Conservation (phyloP, 1,140 invertebrate genomes). For the Polyergus mexicanus region DNA sequence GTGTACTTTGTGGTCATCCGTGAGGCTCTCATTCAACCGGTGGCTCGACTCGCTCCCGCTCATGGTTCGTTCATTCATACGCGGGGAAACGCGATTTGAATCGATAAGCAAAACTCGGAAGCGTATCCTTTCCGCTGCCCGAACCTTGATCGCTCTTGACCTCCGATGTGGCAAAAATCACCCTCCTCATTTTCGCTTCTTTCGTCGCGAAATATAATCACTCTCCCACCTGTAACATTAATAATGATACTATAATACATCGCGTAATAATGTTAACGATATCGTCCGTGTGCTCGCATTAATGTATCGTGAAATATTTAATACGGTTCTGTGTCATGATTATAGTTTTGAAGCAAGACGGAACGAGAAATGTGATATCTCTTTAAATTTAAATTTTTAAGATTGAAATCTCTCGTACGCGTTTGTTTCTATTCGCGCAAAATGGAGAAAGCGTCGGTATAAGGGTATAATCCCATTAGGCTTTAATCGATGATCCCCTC, state of each 20-base stretch:
- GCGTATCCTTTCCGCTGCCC: slow-evolving; percentile 64
- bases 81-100: slow-evolving; percentile 81
- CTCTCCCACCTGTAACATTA: neutral
- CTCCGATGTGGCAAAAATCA: slow-evolving; percentile 1
- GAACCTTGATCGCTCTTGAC: slow-evolving; percentile 34
- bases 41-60: slow-evolving; percentile 81
- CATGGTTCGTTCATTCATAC: slow-evolving; percentile 83
- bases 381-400: slow-evolving; percentile 2
- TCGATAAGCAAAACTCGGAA: slow-evolving; percentile 78
- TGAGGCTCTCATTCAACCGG: slow-evolving; percentile 81
- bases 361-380: neutral
- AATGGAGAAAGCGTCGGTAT: slow-evolving; percentile 30
- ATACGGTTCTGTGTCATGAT: neutral
- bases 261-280: neutral
- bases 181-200: slow-evolving; percentile 19
- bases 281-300: neutral
- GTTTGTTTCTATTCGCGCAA: slow-evolving; percentile 37
- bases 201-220: neutral
- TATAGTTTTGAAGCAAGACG: neutral
- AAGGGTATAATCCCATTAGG: slow-evolving; percentile 77
- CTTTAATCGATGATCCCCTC: slow-evolving; percentile 77
- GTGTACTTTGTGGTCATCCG: slow-evolving; percentile 76
- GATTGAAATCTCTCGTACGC: slow-evolving; percentile 13
- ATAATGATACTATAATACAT: neutral
- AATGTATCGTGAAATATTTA: too few species aligned